Base-by-base conservation (phyloP, 2,797 vertebrate genomes). In the Siniperca undulata region DNA sequence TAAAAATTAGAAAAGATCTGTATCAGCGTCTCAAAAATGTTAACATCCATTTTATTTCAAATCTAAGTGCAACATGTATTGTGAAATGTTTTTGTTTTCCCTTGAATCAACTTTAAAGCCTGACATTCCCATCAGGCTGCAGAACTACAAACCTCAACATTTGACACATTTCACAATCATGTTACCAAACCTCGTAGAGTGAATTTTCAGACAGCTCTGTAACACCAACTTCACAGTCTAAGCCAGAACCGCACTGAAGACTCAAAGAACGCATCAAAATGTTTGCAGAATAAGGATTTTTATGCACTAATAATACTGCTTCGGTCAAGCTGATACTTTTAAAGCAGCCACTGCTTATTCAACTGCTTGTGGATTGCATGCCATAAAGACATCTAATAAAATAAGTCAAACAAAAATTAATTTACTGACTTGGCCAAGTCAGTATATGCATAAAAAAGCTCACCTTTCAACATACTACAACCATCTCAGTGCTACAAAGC, bases 1-100 rank as follows among this genome's bases (percentile, higher is more conserved):
- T 68, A 48, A 61, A 58, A 80, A 81, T 38, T 11, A 12, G 10
- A 78, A 80, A 74, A 64, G 1, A 60, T 78, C 2, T 53, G 5
- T 17, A 20, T 80, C 12, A 36, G 40, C 13, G 30, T 78, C 74
- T 62, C 4, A 82, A 67, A 53, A 60, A 19, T 7, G 17, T 14
- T 66, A 85, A 79, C 69, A 58, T 4, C 44, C 2, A 4, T 67
- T 72, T 40, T 7, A 12, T 42, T 78, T 82, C 22, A 81, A 76
- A 82, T 58, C 16, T n/a, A 90, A 88, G 83, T 80, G 71, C 74
- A 59, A 58, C 17, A 53, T 36, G 44, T 73, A 56, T 70, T 66
- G 22, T 62, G 19, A 66, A 82, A 65, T 40, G 12, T 61, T 52
- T 78, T 50, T 44, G 34, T 70, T 56, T 68, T 27, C 56, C 55